These are phyloP conservation scores for Amazona vittata DNA, from an alignment of 2,113 vertebrate genomes.

Conservation along the genomic window DNA sequence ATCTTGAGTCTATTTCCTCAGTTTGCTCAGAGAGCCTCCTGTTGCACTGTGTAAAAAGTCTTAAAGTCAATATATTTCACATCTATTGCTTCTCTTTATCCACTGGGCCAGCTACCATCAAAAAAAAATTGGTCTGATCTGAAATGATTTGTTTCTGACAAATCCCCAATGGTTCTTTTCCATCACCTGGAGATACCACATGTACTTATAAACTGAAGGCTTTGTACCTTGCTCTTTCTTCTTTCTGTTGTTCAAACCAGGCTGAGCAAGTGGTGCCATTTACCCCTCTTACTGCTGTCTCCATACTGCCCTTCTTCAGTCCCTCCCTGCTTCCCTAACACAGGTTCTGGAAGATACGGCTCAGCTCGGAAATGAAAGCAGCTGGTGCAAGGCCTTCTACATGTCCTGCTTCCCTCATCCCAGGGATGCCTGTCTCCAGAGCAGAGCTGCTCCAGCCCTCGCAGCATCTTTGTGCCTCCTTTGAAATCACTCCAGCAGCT, in stretches of 20 bases:
- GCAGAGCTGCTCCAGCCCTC: background rate
- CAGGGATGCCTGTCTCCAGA: background rate
- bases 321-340: fast-evolving
- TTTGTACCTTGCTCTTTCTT: background rate
- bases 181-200: background rate
- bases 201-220: background rate
- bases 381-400: background rate
- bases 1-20: background rate
- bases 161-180: background rate
- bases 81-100: slow-evolving; percentile 15
- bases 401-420: fast-evolving
- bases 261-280: background rate
- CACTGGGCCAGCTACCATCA: background rate
- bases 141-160: background rate
- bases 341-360: background rate
- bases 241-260: background rate
- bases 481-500: background rate
- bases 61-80: background rate
- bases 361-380: background rate
- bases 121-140: slow-evolving; percentile 3
- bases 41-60: background rate
- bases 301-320: background rate
- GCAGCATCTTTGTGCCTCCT: background rate
- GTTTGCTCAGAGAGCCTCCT: background rate
- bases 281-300: background rate